Conservation (phyloP, 2,797 vertebrate genomes). For the Eulemur mongoz region DNA sequence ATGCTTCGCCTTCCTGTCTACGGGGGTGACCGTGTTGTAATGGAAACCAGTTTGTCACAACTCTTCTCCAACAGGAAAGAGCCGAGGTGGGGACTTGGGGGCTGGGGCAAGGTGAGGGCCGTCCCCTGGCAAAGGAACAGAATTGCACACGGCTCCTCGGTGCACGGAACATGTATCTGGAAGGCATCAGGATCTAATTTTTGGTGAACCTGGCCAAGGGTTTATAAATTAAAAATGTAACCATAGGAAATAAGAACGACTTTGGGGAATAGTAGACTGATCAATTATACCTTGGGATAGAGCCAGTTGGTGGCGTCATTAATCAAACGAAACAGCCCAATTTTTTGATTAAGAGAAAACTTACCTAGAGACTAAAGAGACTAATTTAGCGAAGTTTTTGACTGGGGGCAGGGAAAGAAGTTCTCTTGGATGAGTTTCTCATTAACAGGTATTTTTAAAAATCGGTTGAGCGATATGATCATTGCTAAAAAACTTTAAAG, state of each 20-base stretch:
- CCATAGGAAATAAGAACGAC: slow-evolving; percentile 51
- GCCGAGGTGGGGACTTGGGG: background rate
- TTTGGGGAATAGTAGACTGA: slow-evolving; percentile 10
- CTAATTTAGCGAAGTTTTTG: background rate
- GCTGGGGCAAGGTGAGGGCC: background rate
- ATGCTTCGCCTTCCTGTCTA: background rate
- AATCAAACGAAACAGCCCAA: slow-evolving; percentile 25
- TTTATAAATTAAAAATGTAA: slow-evolving; percentile 56
- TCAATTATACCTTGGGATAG: background rate
- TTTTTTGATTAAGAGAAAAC: slow-evolving; percentile 44
- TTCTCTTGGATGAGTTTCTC: slow-evolving; percentile 31
- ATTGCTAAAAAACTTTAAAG: background rate
- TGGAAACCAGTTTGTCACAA: slow-evolving; percentile 35
- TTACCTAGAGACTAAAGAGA: background rate
- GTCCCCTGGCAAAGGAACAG: background rate
- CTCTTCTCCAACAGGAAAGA: background rate
- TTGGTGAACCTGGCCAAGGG: slow-evolving; percentile 21
- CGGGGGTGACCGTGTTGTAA: background rate
- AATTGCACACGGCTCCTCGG: background rate
- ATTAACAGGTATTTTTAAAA: slow-evolving; percentile 34
- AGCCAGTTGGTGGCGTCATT: slow-evolving; percentile 30
- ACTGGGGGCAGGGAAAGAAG: background rate
- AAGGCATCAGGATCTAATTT: slow-evolving; percentile 46
- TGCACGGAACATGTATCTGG: background rate
- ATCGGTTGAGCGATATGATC: background rate